Evolutionary conservation across 2,113 vertebrate genomes (phyloP).

Genomic region (Paramormyrops kingsleyae): DNA sequence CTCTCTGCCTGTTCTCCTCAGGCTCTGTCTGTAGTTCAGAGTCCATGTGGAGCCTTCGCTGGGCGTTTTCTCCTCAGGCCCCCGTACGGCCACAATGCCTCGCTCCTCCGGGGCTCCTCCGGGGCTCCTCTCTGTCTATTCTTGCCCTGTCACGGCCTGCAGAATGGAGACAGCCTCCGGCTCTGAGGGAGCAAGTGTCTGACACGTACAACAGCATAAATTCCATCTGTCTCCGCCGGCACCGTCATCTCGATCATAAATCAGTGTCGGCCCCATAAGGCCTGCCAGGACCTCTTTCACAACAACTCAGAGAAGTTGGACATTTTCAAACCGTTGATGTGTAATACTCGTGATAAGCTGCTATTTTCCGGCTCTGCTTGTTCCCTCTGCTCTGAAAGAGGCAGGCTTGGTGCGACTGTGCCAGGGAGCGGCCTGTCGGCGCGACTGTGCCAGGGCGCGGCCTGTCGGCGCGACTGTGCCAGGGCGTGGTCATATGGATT

Average conservation of each 20-base stretch:
- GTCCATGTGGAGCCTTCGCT: not conserved
- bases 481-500: not conserved
- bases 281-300: constrained; percentile 33
- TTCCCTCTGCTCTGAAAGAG: constrained; percentile 11
- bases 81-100: not conserved
- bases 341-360: constrained; percentile 54
- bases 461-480: too few relatives aligned
- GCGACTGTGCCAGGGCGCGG: too few relatives aligned
- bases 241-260: constrained; percentile 47
- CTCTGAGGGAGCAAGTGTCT: not conserved
- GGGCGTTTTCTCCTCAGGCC: not conserved
- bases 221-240: constrained; percentile 41
- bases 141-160: not conserved
- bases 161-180: not conserved
- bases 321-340: constrained; percentile 43
- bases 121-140: not conserved
- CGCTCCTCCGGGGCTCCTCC: not conserved
- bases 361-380: constrained; percentile 17
- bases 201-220: constrained; percentile 35
- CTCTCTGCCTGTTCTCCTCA: not conserved
- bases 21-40: not conserved
- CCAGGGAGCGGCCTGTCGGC: too few relatives aligned
- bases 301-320: constrained; percentile 33
- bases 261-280: constrained; percentile 34
- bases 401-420: not conserved